phyloP scores from a whole-genome alignment of 2,113 vertebrate species.

The Thunnus maccoyii region DNA sequence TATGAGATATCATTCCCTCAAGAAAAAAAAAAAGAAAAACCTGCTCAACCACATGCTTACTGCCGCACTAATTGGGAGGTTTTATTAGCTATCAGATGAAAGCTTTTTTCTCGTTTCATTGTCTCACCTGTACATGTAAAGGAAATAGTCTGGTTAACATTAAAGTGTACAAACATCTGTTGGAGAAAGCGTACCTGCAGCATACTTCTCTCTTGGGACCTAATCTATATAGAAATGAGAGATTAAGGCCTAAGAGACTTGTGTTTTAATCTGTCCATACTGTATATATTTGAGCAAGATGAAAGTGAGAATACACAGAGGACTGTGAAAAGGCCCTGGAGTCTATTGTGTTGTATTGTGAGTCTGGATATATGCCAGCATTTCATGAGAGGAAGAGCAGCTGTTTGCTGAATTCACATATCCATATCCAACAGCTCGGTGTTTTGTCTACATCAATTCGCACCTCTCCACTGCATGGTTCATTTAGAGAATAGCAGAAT shows the following conservation, averaged over 20 bases:
- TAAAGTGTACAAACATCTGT: constrained; percentile 28
- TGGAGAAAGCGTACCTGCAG: constrained; percentile 6
- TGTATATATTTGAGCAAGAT: constrained; percentile 44
- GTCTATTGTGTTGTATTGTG: constrained; percentile 42
- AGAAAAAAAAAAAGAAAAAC: constrained; percentile 20
- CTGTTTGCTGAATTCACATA: constrained; percentile 63
- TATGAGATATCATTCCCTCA: constrained; percentile 24
- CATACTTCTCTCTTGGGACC: not conserved
- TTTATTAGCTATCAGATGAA: constrained; percentile 49
- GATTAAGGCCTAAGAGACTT: constrained; percentile 31
- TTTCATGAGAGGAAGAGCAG: constrained; percentile 60
- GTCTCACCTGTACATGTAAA: constrained; percentile 7
- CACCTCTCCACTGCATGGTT: constrained; percentile 32
- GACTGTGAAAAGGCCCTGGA: constrained; percentile 33
- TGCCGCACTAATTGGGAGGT: constrained; percentile 58
- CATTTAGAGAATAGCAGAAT: constrained; percentile 18
- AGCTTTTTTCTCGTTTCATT: constrained; percentile 14
- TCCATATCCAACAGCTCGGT: constrained; percentile 62
- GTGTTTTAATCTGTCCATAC: constrained; percentile 40
- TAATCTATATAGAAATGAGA: constrained; percentile 24
- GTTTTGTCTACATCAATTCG: constrained; percentile 49
- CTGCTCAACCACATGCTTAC: constrained; percentile 20
- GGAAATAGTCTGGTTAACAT: constrained; percentile 4
- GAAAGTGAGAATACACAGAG: constrained; percentile 54
- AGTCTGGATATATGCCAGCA: constrained; percentile 54